Evolutionary conservation across 2,113 vertebrate genomes (phyloP).

Genomic region (Eulemur macaco): DNA sequence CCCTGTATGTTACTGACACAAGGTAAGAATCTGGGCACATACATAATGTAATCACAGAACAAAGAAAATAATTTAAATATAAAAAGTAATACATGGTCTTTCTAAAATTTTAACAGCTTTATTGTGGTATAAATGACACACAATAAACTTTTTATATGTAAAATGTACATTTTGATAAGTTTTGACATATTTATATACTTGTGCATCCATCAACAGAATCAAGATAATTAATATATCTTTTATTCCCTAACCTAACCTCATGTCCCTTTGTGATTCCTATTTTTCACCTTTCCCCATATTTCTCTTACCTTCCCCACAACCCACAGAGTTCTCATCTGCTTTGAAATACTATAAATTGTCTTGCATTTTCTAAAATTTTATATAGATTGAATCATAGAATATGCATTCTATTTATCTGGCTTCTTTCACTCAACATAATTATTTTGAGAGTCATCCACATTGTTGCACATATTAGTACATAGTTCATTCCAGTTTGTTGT

Average conservation of each 20-base stretch:
- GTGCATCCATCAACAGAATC: neutral
- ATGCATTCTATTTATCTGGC: neutral
- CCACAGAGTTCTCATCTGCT: neutral
- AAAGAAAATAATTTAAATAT: neutral
- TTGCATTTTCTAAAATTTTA: slow-evolving; percentile 12
- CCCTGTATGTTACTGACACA: neutral
- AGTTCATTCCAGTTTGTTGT: neutral
- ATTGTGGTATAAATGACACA: neutral
- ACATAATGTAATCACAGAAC: neutral
- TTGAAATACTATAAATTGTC: neutral
- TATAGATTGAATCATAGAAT: neutral
- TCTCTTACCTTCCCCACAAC: neutral
- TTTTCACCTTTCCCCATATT: neutral
- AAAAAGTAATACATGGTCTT: neutral
- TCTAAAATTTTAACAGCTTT: neutral
- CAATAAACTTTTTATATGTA: neutral
- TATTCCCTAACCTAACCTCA: neutral
- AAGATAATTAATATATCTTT: neutral
- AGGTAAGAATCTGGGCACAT: neutral
- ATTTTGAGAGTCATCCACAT: neutral
- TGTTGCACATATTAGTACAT: neutral
- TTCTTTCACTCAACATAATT: neutral
- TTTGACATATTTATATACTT: neutral
- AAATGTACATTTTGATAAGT: neutral
- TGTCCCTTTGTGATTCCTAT: neutral